A percentile compares a stretch with the other conserved stretches of the same genome.
These are phyloP conservation scores for Telmatherina bonti DNA, from an alignment of 2,797 vertebrate genomes.

Conservation along the genomic window DNA sequence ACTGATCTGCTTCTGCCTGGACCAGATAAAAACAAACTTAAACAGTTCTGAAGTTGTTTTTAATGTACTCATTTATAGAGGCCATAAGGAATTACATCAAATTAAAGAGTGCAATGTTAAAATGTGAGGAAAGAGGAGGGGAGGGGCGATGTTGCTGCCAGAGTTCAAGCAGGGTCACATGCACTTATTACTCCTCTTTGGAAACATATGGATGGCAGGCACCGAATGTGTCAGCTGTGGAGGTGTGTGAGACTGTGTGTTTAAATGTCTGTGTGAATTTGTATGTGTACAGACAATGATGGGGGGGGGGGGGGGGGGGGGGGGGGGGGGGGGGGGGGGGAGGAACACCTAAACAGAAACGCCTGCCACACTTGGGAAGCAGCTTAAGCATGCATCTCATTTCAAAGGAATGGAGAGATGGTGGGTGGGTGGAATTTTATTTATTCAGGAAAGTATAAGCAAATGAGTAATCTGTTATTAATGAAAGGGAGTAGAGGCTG, in stretches of 20 bases:
- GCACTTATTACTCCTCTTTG: conserved; percentile 43
- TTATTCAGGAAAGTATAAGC: conserved; percentile 49
- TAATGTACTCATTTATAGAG: neutral
- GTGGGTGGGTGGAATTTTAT: conserved; percentile 30
- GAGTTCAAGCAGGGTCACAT: conserved; percentile 30
- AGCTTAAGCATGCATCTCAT: conserved; percentile 62
- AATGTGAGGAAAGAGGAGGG: too few species aligned
- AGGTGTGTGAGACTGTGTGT: conserved; percentile 17
- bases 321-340: conserved; percentile 18
- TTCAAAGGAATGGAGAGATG: conserved; percentile 60
- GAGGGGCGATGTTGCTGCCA: conserved; percentile 15
- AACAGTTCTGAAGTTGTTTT: too few species aligned
- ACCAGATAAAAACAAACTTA: too few species aligned
- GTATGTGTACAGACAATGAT: conserved; percentile 30
- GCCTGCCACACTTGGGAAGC: conserved; percentile 52
- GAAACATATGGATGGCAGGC: conserved; percentile 34
- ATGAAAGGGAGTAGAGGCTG: conserved; percentile 30
- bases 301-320: conserved; percentile 23
- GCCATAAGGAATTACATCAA: too few species aligned
- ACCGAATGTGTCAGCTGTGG: neutral
- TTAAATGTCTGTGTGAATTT: neutral
- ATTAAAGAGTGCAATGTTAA: too few species aligned
- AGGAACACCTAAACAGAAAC: conserved; percentile 61
- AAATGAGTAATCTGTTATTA: conserved; percentile 56
- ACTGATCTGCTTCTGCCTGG: too few species aligned